Percentiles rank a stretch among this genome's conserved stretches.
These are phyloP conservation scores for Nowickia ferox DNA, from an alignment of 2,888 invertebrate species.

Conservation along the genomic window DNA sequence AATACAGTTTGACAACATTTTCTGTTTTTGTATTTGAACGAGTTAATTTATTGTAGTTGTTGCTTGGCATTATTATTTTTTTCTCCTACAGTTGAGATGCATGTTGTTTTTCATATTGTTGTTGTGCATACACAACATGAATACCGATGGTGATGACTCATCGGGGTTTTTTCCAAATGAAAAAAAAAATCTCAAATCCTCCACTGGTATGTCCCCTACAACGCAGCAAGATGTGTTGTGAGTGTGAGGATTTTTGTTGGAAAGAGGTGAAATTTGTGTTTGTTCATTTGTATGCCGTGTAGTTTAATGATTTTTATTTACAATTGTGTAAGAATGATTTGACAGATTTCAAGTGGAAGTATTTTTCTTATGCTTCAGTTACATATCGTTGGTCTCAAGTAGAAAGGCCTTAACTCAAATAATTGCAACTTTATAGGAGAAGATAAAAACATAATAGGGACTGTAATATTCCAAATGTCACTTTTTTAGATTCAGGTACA, in stretches of 20 bases:
- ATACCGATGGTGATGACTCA: constrained; percentile 77
- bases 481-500: too few relatives aligned
- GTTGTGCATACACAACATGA: constrained; percentile 63
- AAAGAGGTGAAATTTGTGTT: constrained; percentile 15
- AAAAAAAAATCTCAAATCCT: constrained; percentile 43
- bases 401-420: too few relatives aligned
- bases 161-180: constrained; percentile 80
- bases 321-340: neutral
- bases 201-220: constrained; percentile 64
- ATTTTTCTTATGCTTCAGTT: neutral
- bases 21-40: constrained; percentile 28
- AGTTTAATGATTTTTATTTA: constrained; percentile 37
- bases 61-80: constrained; percentile 71
- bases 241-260: neutral
- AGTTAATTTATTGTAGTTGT: constrained; percentile 45
- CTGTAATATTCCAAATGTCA: too few relatives aligned
- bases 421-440: too few relatives aligned
- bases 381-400: too few relatives aligned
- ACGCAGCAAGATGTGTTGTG: constrained; percentile 2
- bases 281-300: constrained; percentile 61
- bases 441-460: too few relatives aligned
- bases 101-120: constrained; percentile 66
- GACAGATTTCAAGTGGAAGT: neutral
- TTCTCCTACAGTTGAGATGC: constrained; percentile 66
- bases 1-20: constrained; percentile 60